Percentiles rank a stretch among this genome's conserved stretches.
Conservation (phyloP, 2,888 invertebrate species). For the Chelonus formosanus region DNA sequence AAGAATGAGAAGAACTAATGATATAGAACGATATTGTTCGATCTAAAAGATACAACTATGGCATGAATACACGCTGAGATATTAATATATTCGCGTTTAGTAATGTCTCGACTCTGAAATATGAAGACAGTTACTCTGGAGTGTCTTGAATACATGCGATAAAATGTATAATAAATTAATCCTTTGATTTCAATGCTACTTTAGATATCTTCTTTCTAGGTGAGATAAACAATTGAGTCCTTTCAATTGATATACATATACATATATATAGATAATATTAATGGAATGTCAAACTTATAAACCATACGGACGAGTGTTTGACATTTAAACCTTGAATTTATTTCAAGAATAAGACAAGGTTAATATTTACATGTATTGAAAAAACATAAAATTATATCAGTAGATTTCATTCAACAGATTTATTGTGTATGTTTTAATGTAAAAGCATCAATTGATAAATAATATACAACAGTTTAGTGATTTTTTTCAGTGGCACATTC, state of each 20-base stretch:
- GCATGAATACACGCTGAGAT: constrained; percentile 24
- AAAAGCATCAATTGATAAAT: no score
- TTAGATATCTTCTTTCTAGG: constrained; percentile 34
- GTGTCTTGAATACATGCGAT: constrained; percentile 27
- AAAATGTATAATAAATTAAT: constrained; percentile 33
- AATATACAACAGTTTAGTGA: no score
- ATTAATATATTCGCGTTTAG: constrained; percentile 24
- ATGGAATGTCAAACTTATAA: no score
- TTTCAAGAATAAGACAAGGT: no score
- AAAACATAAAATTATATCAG: no score
- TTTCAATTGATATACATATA: constrained; percentile 40
- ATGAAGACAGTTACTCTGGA: constrained; percentile 36
- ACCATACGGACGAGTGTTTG: no score
- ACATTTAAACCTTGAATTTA: no score
- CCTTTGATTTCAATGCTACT: constrained; percentile 15
- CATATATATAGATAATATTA: background rate
- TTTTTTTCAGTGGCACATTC: no score
- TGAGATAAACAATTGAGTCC: constrained; percentile 41
- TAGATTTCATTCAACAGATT: no score
- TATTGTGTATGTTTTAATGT: no score
- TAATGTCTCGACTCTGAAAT: constrained; percentile 37
- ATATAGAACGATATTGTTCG: constrained; percentile 34
- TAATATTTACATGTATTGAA: no score
- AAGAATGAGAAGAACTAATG: constrained; percentile 16
- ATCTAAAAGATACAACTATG: constrained; percentile 21